These are phyloP conservation scores for Nixonia krombeini DNA, from an alignment of 1,140 invertebrate species.

Conservation along the genomic window DNA sequence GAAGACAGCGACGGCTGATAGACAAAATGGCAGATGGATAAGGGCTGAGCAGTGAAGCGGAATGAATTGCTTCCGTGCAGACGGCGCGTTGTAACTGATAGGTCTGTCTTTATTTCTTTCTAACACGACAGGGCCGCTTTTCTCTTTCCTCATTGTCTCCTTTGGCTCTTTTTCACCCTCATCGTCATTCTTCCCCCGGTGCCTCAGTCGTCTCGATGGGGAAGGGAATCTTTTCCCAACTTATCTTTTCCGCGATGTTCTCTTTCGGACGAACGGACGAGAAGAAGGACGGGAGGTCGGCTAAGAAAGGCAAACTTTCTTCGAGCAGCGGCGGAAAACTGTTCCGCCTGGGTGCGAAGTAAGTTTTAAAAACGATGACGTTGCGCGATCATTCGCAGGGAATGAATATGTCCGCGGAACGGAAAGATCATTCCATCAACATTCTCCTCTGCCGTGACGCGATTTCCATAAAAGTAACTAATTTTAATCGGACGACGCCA, in stretches of 20 bases:
- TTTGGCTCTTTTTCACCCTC: slow-evolving; percentile 33
- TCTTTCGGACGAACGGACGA: slow-evolving; percentile 11
- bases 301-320: slow-evolving; percentile 31
- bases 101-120: slow-evolving; percentile 63
- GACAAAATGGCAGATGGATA: slow-evolving; percentile 54
- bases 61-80: slow-evolving; percentile 64
- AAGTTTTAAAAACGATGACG: neutral
- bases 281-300: slow-evolving; percentile 3
- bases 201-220: slow-evolving; percentile 32
- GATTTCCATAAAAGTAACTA: too few species aligned
- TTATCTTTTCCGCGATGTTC: slow-evolving; percentile 28
- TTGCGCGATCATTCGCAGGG: too few species aligned
- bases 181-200: slow-evolving; percentile 32
- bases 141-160: slow-evolving; percentile 48
- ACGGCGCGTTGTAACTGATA: slow-evolving; percentile 63
- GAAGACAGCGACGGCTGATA: slow-evolving; percentile 23
- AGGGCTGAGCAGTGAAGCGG: slow-evolving; percentile 56
- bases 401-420: too few species aligned
- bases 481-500: too few species aligned
- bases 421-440: too few species aligned
- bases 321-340: slow-evolving; percentile 2
- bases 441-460: too few species aligned
- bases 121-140: slow-evolving; percentile 55
- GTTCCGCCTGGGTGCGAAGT: slow-evolving; percentile 1
- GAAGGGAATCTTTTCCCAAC: slow-evolving; percentile 40